These are phyloP conservation scores for Ips typographus DNA, from an alignment of 1,140 invertebrate genomes.

Conservation along the genomic window DNA sequence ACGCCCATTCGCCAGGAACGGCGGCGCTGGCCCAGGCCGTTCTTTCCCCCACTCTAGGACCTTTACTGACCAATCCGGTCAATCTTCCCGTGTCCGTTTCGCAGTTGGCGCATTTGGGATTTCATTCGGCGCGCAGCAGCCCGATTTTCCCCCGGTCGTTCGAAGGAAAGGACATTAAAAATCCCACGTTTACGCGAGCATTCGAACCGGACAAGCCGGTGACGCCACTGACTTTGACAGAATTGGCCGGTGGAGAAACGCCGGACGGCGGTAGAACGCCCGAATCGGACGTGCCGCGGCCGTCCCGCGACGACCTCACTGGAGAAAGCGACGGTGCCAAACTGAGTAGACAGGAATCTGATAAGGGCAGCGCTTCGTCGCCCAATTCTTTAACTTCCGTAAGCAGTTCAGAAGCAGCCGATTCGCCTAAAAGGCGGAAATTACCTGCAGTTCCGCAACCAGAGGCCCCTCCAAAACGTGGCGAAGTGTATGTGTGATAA, in stretches of 20 bases:
- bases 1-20: conserved; percentile 66
- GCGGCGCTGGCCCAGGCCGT: conserved; percentile 71
- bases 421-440: conserved; percentile 44
- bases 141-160: conserved; percentile 53
- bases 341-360: neutral
- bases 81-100: conserved; percentile 52
- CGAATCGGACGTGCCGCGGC: conserved; percentile 36
- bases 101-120: conserved; percentile 50
- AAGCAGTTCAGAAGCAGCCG: conserved; percentile 45
- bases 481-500: conserved; percentile 58
- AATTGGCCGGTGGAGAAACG: conserved; percentile 20
- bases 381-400: conserved; percentile 49
- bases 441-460: conserved; percentile 49
- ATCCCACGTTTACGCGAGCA: conserved; percentile 42
- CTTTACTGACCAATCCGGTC: conserved; percentile 60
- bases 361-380: conserved; percentile 37
- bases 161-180: conserved; percentile 38
- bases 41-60: conserved; percentile 63
- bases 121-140: conserved; percentile 50
- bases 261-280: neutral
- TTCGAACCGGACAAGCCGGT: conserved; percentile 46
- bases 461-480: conserved; percentile 54
- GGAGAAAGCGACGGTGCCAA: conserved; percentile 7
- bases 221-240: conserved; percentile 43
- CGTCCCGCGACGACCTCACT: conserved; percentile 37